Evolutionary conservation across 2,113 vertebrate genomes (phyloP).

Genomic region (Paramisgurnus dabryanus): DNA sequence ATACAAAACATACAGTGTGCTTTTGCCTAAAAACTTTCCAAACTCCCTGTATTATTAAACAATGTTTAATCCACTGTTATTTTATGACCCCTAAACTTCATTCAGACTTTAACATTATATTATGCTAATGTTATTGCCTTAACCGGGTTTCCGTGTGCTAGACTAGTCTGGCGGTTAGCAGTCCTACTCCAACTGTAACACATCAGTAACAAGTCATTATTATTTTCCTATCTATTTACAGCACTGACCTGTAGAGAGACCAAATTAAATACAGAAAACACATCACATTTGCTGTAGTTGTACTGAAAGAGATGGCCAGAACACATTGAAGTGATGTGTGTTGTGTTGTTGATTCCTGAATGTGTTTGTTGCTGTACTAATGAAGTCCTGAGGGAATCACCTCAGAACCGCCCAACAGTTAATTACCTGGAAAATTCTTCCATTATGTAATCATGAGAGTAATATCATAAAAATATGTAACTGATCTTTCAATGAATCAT

Average conservation of each 20-base stretch:
- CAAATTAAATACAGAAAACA: conserved; percentile 3
- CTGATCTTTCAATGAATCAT: background rate
- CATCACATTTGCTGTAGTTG: background rate
- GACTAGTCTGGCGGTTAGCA: too few relatives aligned
- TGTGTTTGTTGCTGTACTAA: conserved; percentile 62
- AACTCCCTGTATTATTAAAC: too few relatives aligned
- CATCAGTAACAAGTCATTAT: background rate
- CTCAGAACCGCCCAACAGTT: background rate
- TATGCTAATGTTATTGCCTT: too few relatives aligned
- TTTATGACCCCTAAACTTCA: too few relatives aligned
- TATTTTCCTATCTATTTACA: background rate
- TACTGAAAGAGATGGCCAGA: background rate
- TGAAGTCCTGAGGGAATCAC: conserved; percentile 60
- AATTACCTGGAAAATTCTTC: conserved; percentile 41
- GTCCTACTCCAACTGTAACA: too few relatives aligned
- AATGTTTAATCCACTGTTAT: too few relatives aligned
- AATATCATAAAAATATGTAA: background rate
- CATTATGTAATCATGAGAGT: conserved; percentile 8
- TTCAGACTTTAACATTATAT: too few relatives aligned
- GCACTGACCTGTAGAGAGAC: background rate
- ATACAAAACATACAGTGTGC: too few relatives aligned
- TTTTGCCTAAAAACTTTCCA: too few relatives aligned
- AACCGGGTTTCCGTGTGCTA: too few relatives aligned
- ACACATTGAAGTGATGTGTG: conserved; percentile 30
- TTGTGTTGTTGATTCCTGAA: conserved; percentile 43